phyloP scores from a whole-genome alignment of 2,113 vertebrate genomes.

The Chlorodrepanis virens region DNA sequence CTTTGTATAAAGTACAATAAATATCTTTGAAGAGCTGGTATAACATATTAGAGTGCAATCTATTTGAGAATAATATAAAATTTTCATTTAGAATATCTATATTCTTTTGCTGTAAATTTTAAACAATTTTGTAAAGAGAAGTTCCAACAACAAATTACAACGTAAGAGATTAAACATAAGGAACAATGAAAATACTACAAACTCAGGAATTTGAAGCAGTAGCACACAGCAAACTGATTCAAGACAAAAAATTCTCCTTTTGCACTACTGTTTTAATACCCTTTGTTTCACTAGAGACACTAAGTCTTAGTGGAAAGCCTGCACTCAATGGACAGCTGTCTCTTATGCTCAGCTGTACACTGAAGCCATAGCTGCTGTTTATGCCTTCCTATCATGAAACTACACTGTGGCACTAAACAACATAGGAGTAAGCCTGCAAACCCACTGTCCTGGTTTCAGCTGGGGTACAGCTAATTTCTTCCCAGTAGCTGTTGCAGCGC shows the following conservation, averaged over 20 bases:
- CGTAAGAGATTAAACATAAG: accelerated
- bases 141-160: neutral
- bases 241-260: neutral
- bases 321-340: neutral
- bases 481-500: neutral
- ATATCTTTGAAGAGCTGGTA: neutral
- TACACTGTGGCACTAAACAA: neutral
- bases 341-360: neutral
- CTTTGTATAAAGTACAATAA: neutral
- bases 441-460: neutral
- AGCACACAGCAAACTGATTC: neutral
- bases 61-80: neutral
- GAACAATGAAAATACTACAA: neutral
- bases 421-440: neutral
- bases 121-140: neutral
- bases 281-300: neutral
- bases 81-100: neutral
- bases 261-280: neutral
- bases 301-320: neutral
- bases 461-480: neutral
- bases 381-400: accelerated
- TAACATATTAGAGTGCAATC: neutral
- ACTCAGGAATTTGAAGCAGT: neutral
- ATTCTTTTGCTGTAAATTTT: neutral
- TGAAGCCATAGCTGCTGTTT: neutral